Percentiles rank a stretch among this genome's conserved stretches.
Conservation (phyloP, 1,140 invertebrate species). For the Sitobion miscanthi region DNA sequence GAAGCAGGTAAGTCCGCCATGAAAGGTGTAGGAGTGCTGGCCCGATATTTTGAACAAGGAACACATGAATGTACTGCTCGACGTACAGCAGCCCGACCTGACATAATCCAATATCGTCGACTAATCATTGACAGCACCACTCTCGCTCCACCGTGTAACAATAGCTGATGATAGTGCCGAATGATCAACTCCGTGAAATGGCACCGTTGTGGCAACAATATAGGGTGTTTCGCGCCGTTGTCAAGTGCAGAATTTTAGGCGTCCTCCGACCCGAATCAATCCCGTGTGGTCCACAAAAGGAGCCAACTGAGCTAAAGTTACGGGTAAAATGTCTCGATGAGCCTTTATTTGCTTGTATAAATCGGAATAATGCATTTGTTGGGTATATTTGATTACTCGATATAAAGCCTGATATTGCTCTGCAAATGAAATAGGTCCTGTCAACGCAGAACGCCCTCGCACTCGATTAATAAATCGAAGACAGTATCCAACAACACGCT, state of each 20-base stretch:
- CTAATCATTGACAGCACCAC: neutral
- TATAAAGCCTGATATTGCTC: too few relatives aligned
- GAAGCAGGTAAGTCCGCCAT: too few relatives aligned
- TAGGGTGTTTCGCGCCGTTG: conserved; percentile 56
- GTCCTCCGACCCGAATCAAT: conserved; percentile 57
- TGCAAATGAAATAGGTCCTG: too few relatives aligned
- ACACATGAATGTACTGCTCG: conserved; percentile 60
- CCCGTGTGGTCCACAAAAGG: conserved; percentile 57
- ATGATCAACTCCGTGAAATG: conserved; percentile 62
- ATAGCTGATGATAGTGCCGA: conserved; percentile 60
- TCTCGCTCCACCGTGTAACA: conserved; percentile 59
- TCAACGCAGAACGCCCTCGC: too few relatives aligned
- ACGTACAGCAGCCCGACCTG: neutral
- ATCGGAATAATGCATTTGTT: neutral
- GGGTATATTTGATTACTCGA: too few relatives aligned
- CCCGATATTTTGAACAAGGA: neutral
- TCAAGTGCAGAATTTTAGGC: conserved; percentile 48
- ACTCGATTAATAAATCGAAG: too few relatives aligned
- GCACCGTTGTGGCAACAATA: conserved; percentile 57
- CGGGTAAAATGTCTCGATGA: neutral
- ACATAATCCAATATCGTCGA: neutral
- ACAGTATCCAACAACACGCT: too few relatives aligned
- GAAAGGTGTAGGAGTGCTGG: too few relatives aligned
- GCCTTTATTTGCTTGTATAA: neutral
- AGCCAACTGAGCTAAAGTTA: neutral